Conservation (phyloP, 2,797 vertebrate species). For the Pseudochromis fuscus region DNA sequence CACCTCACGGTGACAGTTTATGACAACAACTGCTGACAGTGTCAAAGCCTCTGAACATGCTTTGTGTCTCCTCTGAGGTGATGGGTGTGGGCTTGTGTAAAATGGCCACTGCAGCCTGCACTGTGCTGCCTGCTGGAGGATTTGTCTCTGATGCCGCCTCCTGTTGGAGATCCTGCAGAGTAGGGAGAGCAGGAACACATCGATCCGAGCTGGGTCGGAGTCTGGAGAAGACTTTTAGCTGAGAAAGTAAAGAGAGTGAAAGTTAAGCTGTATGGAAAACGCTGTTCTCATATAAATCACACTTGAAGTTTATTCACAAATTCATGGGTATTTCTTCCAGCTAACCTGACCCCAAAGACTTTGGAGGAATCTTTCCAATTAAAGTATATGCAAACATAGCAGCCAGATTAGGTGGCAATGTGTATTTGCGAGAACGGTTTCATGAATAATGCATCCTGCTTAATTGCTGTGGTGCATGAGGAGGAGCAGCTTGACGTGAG, state of each 20-base stretch:
- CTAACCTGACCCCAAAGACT: slow-evolving; percentile 64
- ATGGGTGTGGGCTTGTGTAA: slow-evolving; percentile 47
- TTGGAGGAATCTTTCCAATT: slow-evolving; percentile 74
- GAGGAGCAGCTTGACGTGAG: slow-evolving; percentile 71
- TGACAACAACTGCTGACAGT: slow-evolving; percentile 69
- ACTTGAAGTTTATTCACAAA: slow-evolving; percentile 25
- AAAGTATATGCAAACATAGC: slow-evolving; percentile 79
- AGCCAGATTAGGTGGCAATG: slow-evolving; percentile 69
- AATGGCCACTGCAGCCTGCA: slow-evolving; percentile 39
- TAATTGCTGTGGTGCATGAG: slow-evolving; percentile 79
- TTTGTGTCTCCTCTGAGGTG: slow-evolving; percentile 39
- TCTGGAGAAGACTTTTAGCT: slow-evolving; percentile 21
- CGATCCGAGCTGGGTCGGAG: slow-evolving; percentile 18
- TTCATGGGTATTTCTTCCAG: slow-evolving; percentile 37
- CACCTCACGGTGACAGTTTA: slow-evolving; percentile 65
- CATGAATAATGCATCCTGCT: slow-evolving; percentile 84
- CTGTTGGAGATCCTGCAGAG: slow-evolving; percentile 33
- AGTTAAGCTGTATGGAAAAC: slow-evolving; percentile 14
- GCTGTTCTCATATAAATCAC: slow-evolving; percentile 16
- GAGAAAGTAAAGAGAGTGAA: slow-evolving; percentile 23
- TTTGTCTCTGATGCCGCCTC: slow-evolving; percentile 37
- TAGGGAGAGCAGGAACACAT: slow-evolving; percentile 24
- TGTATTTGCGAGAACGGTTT: slow-evolving; percentile 71
- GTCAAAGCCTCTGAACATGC: slow-evolving; percentile 58
- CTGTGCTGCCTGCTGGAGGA: slow-evolving; percentile 43